These are phyloP conservation scores for Megaceryle alcyon DNA, from an alignment of 2,797 vertebrate species.

Conservation along the genomic window DNA sequence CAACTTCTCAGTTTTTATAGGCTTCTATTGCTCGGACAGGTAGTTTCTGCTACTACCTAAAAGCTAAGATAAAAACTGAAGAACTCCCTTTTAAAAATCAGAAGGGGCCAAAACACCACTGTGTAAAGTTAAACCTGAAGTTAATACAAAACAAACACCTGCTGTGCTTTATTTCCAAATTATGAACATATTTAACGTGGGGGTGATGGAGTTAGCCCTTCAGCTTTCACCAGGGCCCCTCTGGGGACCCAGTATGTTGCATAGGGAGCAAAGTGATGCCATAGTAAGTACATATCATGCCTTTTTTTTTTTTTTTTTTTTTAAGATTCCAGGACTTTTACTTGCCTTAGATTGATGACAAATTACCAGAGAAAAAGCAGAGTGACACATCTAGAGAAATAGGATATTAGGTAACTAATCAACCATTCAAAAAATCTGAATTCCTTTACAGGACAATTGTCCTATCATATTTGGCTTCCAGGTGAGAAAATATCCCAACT, in stretches of 20 bases:
- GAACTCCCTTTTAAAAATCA: conserved; percentile 3
- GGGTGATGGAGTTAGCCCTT: neutral
- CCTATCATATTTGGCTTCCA: neutral
- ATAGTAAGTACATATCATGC: fast-evolving
- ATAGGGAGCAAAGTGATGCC: neutral
- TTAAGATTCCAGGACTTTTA: neutral
- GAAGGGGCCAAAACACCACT: neutral
- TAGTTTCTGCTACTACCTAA: conserved; percentile 43
- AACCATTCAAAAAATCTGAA: neutral
- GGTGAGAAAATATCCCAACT: neutral
- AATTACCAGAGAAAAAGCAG: neutral
- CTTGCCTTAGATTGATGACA: neutral
- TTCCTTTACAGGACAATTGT: neutral
- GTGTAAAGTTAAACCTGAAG: conserved; percentile 20
- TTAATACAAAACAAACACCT: neutral
- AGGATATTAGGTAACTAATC: neutral
- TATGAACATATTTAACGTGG: neutral
- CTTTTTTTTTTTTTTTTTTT: neutral
- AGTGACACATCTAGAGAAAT: neutral
- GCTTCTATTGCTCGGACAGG: conserved; percentile 42
- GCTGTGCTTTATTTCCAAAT: neutral
- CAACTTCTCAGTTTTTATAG: conserved; percentile 33
- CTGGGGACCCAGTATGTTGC: neutral
- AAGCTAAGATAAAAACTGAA: neutral
- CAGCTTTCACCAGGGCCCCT: neutral